Conservation (phyloP, 2,888 invertebrate genomes). For the Plebejus anna region DNA sequence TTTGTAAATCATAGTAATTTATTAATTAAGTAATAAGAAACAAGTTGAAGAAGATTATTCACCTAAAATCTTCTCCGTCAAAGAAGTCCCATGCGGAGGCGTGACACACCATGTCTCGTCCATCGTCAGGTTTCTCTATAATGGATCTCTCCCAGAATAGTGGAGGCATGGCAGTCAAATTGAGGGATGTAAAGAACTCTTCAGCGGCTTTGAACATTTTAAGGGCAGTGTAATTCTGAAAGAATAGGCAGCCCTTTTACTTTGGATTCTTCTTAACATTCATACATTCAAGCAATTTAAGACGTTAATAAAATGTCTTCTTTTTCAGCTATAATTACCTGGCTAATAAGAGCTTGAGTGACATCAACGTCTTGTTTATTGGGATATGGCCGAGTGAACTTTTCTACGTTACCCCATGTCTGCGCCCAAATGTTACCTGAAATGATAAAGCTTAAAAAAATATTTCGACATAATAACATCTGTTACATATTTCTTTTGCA, state of each 20-base stretch:
- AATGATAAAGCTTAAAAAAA: constrained; percentile 31
- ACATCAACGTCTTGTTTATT: constrained; percentile 85
- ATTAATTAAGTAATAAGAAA: no score
- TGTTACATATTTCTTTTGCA: no score
- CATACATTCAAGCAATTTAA: no score
- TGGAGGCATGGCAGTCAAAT: constrained; percentile 87
- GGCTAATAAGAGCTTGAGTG: constrained; percentile 83
- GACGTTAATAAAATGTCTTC: no score
- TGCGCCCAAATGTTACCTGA: constrained; percentile 93
- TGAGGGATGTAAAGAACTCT: constrained; percentile 90
- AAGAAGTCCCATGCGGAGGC: constrained; percentile 95
- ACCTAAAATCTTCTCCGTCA: constrained; percentile 89
- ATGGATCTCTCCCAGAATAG: constrained; percentile 92
- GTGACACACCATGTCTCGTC: constrained; percentile 88
- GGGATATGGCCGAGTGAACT: constrained; percentile 85
- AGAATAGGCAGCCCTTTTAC: constrained; percentile 30
- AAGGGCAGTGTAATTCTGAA: constrained; percentile 85
- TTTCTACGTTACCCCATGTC: constrained; percentile 83
- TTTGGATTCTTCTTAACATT: no score
- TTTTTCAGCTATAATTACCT: constrained; percentile 62
- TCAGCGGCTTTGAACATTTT: constrained; percentile 91
- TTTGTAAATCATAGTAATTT: no score
- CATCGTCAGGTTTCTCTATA: constrained; percentile 87
- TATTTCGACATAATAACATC: no score
- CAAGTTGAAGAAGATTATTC: constrained; percentile 21